These are phyloP conservation scores for Megaceryle alcyon DNA, from an alignment of 2,797 vertebrate genomes.

Conservation along the genomic window DNA sequence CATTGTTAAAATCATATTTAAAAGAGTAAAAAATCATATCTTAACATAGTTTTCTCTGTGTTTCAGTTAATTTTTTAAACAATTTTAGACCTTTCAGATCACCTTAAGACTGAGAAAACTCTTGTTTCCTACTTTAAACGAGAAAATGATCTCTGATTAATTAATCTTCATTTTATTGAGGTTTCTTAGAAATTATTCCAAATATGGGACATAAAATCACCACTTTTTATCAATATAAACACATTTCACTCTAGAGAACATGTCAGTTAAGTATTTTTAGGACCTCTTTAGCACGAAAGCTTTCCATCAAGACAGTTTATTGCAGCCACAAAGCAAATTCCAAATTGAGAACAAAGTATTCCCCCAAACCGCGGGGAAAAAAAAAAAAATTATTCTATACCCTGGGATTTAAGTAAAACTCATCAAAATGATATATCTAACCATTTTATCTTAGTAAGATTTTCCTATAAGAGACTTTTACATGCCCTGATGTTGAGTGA, in stretches of 20 bases:
- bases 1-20: neutral
- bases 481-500: neutral
- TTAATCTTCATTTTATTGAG: conserved; percentile 30
- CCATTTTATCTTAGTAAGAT: neutral
- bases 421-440: neutral
- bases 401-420: neutral
- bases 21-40: neutral
- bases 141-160: conserved; percentile 42
- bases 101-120: neutral
- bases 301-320: neutral
- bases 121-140: neutral
- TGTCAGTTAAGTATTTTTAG: neutral
- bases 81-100: neutral
- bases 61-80: neutral
- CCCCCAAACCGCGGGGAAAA: neutral
- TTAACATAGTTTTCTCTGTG: neutral
- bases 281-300: neutral
- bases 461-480: neutral
- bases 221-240: neutral
- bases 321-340: neutral
- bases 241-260: neutral
- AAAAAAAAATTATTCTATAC: neutral
- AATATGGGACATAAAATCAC: neutral
- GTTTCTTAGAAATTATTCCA: conserved; percentile 10
- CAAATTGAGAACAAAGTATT: neutral